These are phyloP conservation scores for Allacma fusca DNA, from an alignment of 2,888 invertebrate species.

Conservation along the genomic window DNA sequence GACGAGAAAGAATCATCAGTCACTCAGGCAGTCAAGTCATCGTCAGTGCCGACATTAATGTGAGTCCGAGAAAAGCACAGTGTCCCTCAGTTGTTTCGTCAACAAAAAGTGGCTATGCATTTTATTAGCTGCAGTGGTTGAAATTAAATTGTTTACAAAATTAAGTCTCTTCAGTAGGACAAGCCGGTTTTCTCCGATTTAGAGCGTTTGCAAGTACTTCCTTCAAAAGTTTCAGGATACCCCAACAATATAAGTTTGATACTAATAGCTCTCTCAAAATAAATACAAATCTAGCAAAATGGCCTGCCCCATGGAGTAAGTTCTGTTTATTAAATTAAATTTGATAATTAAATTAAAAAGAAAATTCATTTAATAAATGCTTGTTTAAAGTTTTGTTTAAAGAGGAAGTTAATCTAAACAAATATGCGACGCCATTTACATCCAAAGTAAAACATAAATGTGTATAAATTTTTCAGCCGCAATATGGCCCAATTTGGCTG, in stretches of 20 bases:
- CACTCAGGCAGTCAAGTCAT: conserved; percentile 8
- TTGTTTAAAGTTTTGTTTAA: too few species aligned
- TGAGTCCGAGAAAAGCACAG: not conserved
- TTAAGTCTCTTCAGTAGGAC: too few species aligned
- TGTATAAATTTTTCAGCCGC: conserved; percentile 6
- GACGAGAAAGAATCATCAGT: conserved; percentile 5
- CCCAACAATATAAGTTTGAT: too few species aligned
- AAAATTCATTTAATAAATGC: not conserved
- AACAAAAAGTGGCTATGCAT: not conserved
- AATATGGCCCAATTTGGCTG: conserved; percentile 57
- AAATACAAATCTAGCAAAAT: not conserved
- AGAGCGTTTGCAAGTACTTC: not conserved
- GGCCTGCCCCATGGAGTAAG: conserved; percentile 45
- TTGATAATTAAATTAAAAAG: not conserved
- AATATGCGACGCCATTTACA: too few species aligned
- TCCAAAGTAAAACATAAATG: too few species aligned
- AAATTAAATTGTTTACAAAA: too few species aligned
- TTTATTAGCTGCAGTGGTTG: too few species aligned
- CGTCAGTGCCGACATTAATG: not conserved
- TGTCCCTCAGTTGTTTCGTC: not conserved
- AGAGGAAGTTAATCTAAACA: too few species aligned
- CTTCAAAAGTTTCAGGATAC: too few species aligned
- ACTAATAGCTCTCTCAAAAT: not conserved
- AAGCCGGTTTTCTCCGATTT: not conserved
- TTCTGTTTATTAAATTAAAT: not conserved